These are phyloP conservation scores for Caenorhabditis panamensis DNA, from an alignment of 2,888 invertebrate genomes.

Conservation along the genomic window DNA sequence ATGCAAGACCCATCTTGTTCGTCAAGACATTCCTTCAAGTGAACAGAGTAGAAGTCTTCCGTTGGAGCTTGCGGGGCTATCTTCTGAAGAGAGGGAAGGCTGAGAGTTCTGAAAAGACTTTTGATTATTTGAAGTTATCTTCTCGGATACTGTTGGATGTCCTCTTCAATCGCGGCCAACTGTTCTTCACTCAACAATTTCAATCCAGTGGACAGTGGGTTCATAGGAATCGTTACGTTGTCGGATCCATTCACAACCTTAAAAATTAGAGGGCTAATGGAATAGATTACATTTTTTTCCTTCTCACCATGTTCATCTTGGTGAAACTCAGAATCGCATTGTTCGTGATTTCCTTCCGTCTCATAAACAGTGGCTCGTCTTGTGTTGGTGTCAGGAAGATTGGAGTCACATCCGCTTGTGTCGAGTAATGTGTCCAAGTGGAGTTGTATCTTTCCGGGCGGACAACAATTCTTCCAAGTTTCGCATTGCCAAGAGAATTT, in stretches of 20 bases:
- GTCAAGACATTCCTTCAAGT: slow-evolving; percentile 19
- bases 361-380: slow-evolving; percentile 28
- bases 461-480: slow-evolving; percentile 30
- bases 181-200: slow-evolving; percentile 26
- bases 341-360: slow-evolving; percentile 1
- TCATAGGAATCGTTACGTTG: slow-evolving; percentile 24
- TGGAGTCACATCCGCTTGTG: slow-evolving; percentile 24
- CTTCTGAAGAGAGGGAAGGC: slow-evolving; percentile 23
- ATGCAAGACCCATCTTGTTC: slow-evolving; percentile 21
- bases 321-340: slow-evolving; percentile 39
- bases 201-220: slow-evolving; percentile 20
- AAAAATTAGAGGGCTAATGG: neutral
- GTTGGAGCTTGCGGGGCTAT: slow-evolving; percentile 5
- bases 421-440: slow-evolving; percentile 52
- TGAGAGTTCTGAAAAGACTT: slow-evolving; percentile 14
- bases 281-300: neutral
- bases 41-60: slow-evolving; percentile 28
- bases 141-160: slow-evolving; percentile 28
- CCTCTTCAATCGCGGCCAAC: slow-evolving; percentile 20
- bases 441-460: slow-evolving; percentile 54
- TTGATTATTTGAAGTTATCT: too few relatives aligned
- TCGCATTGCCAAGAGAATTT: slow-evolving; percentile 1
- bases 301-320: slow-evolving; percentile 18
- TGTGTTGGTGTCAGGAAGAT: slow-evolving; percentile 14
- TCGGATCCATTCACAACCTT: neutral